These are phyloP conservation scores for Corapipo altera DNA, from an alignment of 2,113 vertebrate genomes.

Conservation along the genomic window DNA sequence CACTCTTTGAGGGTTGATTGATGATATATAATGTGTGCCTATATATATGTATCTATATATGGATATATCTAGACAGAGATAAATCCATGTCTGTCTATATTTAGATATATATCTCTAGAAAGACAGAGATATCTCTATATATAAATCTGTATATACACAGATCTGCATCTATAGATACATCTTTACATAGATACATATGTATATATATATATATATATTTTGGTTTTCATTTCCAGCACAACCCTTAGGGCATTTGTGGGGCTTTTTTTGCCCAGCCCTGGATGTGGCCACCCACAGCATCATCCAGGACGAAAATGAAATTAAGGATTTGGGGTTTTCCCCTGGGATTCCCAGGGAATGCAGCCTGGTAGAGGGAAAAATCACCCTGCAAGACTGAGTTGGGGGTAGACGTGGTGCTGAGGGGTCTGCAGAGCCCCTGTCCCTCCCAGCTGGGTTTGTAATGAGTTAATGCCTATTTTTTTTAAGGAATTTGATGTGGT, in stretches of 20 bases:
- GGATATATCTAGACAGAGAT: neutral
- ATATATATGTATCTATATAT: neutral
- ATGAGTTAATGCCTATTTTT: neutral
- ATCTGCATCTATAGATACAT: neutral
- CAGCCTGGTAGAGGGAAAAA: neutral
- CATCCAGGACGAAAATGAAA: neutral
- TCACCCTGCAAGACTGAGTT: neutral
- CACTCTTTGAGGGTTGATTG: neutral
- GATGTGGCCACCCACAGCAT: rapidly evolving
- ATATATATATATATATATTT: neutral
- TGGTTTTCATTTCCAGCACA: neutral
- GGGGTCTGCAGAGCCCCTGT: neutral
- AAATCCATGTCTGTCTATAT: neutral
- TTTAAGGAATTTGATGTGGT: neutral
- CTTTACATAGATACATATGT: neutral
- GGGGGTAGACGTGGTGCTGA: neutral
- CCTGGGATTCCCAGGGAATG: neutral
- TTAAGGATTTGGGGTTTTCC: neutral
- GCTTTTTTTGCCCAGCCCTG: neutral
- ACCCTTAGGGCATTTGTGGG: neutral
- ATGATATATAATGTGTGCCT: neutral
- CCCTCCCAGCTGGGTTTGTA: neutral
- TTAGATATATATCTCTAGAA: neutral
- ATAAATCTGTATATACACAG: neutral
- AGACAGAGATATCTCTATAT: neutral